phyloP scores from a whole-genome alignment of 2,888 invertebrate species.

The Euphydryas editha region DNA sequence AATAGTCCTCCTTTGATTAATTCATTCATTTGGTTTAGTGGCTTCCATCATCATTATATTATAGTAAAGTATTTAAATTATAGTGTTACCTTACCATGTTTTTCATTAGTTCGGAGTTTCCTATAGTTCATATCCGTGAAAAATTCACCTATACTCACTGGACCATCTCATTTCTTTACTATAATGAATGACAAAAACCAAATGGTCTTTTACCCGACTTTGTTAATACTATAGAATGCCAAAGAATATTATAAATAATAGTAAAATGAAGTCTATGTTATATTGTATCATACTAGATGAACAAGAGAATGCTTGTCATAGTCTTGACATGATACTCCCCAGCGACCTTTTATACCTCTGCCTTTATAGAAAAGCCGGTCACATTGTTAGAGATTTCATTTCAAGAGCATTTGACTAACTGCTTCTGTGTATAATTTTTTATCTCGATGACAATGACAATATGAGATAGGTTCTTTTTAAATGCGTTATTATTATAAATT shows the following conservation, averaged over 20 bases:
- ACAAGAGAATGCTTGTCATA: conserved; percentile 24
- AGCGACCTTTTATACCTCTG: conserved; percentile 34
- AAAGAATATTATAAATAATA: conserved; percentile 8
- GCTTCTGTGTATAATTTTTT: conserved; percentile 11
- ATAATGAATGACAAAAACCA: background rate
- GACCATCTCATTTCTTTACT: too few relatives aligned
- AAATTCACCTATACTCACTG: too few relatives aligned
- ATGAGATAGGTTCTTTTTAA: background rate
- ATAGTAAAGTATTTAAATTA: too few relatives aligned
- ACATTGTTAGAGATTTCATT: conserved; percentile 33
- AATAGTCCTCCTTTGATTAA: too few relatives aligned
- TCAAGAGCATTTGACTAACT: conserved; percentile 28
- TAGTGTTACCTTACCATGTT: too few relatives aligned
- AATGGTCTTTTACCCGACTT: background rate
- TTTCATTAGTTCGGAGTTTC: too few relatives aligned
- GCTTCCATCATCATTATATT: too few relatives aligned
- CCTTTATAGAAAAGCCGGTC: conserved; percentile 21
- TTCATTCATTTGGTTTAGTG: too few relatives aligned
- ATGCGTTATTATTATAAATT: background rate
- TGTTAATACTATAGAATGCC: background rate
- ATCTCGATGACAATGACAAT: background rate
- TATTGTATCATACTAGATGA: conserved; percentile 19
- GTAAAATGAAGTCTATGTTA: conserved; percentile 5
- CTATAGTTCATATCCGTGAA: too few relatives aligned
- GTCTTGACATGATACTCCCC: conserved; percentile 21